Evolutionary conservation across 2,113 vertebrate species (phyloP).

Genomic region (Ursus arctos): DNA sequence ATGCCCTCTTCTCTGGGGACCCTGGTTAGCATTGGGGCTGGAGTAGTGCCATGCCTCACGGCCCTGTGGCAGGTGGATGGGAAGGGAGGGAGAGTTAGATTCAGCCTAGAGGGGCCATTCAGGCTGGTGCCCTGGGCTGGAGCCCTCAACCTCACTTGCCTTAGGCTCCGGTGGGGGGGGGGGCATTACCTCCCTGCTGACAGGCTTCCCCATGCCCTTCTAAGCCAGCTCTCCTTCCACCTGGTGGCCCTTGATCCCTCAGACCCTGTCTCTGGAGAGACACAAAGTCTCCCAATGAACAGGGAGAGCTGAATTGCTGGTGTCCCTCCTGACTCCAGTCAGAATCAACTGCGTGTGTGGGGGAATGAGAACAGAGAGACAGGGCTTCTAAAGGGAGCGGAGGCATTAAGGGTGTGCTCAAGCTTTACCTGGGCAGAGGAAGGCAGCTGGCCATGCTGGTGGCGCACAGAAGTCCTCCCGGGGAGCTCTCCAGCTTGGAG

Average conservation of each 20-base stretch:
- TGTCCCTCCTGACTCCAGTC: too few relatives aligned
- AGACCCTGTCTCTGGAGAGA: not conserved
- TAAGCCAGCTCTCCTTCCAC: not conserved
- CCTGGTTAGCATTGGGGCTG: not conserved
- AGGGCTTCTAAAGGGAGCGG: not conserved
- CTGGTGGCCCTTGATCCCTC: not conserved
- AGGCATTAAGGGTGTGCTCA: not conserved
- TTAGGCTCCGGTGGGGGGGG: not conserved
- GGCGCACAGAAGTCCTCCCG: rapidly evolving
- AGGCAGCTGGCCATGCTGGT: not conserved
- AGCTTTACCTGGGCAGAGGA: not conserved
- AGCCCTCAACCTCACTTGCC: not conserved
- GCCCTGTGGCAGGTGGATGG: too few relatives aligned
- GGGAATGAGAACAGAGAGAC: not conserved
- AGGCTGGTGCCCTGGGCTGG: not conserved
- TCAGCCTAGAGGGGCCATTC: not conserved
- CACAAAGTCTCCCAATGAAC: not conserved
- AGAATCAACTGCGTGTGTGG: not conserved
- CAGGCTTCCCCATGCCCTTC: not conserved
- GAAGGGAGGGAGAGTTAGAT: not conserved
- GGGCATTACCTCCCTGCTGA: not conserved
- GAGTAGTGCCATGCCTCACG: rapidly evolving
- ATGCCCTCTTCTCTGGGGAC: not conserved
- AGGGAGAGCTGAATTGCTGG: not conserved
- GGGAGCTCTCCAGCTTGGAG: not conserved